Percentiles rank a stretch among this genome's conserved stretches.
Conservation (phyloP, 2,888 invertebrate genomes). For the Euplexia lucipara region DNA sequence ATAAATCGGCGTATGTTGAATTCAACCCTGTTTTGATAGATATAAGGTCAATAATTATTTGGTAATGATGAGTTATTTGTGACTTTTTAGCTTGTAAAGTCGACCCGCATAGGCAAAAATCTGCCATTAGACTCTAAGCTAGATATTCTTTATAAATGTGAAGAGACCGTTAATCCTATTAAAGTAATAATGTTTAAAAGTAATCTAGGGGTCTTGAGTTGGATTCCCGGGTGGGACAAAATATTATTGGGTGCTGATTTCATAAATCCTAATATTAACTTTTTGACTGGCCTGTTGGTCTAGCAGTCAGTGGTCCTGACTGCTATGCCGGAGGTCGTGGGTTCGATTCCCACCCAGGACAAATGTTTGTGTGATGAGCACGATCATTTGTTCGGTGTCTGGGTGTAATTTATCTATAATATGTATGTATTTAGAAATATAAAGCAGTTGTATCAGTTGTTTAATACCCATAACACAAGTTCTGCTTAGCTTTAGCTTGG, state of each 20-base stretch:
- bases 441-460: too few species aligned
- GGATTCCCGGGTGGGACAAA: background rate
- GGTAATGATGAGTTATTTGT: rapidly evolving
- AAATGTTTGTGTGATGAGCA: too few species aligned
- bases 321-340: too few species aligned
- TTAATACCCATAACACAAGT: too few species aligned
- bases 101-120: slow-evolving; percentile 9
- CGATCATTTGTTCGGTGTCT: too few species aligned
- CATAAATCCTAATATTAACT: too few species aligned
- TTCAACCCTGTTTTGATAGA: rapidly evolving
- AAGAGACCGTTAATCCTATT: slow-evolving; percentile 11
- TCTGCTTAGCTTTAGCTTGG: too few species aligned
- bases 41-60: slow-evolving; percentile 7
- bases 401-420: too few species aligned
- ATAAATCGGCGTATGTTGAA: background rate
- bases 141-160: slow-evolving; percentile 23
- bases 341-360: too few species aligned
- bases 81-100: background rate
- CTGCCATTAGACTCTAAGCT: background rate
- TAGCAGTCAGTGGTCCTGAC: too few species aligned
- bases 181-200: slow-evolving; percentile 5
- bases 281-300: too few species aligned
- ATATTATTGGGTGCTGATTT: background rate
- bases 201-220: background rate
- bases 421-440: too few species aligned